Conservation (phyloP, 2,113 vertebrate genomes). For the Mesembrinibis cayennensis region DNA sequence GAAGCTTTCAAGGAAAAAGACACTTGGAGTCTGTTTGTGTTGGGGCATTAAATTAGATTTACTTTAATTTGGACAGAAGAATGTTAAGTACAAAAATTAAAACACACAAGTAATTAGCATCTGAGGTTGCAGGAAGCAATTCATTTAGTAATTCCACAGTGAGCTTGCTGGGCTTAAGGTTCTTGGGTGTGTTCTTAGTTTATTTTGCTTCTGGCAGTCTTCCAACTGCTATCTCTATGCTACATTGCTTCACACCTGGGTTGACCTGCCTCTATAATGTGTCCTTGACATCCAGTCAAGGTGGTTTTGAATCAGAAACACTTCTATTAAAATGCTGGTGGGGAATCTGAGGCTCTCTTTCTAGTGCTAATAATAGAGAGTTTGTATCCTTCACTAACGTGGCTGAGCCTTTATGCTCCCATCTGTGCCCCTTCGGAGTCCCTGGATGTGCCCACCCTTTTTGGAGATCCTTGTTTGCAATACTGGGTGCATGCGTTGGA, state of each 20-base stretch:
- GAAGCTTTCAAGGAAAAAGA: not conserved
- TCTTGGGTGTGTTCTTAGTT: not conserved
- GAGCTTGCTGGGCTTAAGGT: not conserved
- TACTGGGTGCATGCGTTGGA: not conserved
- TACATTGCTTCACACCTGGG: conserved; percentile 3
- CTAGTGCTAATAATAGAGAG: not conserved
- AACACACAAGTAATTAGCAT: conserved; percentile 3
- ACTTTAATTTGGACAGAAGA: not conserved
- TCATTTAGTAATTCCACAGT: not conserved
- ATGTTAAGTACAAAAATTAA: not conserved
- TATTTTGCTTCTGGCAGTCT: conserved; percentile 4
- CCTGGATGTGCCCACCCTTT: not conserved
- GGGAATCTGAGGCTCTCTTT: not conserved
- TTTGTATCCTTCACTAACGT: not conserved
- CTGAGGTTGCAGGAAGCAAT: not conserved
- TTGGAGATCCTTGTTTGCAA: not conserved
- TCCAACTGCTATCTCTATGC: not conserved
- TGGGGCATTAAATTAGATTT: not conserved
- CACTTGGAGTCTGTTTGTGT: not conserved
- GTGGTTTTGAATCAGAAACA: not conserved
- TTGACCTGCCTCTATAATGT: not conserved
- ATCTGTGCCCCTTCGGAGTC: not conserved
- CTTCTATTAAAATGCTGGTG: not conserved
- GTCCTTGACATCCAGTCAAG: not conserved
- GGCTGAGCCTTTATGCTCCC: not conserved